Base-by-base conservation (phyloP, 1,140 invertebrate species). In the Drosophila parabipectinata region DNA sequence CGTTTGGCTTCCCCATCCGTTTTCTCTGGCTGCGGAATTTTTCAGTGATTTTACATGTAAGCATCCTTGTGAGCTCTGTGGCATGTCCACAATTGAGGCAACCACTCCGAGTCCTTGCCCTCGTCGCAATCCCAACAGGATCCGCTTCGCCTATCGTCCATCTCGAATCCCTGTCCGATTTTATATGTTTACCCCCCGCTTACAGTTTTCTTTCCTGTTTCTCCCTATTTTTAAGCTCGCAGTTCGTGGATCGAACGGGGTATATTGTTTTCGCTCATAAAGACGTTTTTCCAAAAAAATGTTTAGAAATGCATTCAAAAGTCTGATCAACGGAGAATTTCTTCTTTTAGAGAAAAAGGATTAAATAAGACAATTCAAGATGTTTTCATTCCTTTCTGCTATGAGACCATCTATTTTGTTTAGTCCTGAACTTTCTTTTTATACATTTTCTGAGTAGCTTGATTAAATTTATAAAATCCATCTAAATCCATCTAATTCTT, bases 1-100 rank as follows among this genome's bases (percentile, higher is more conserved):
- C 82, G 82, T 79, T 79, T 79, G 47, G 75, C 60, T 69, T 68
- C 44, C 44, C 53, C 74, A 59, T 50, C 39, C 72, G 56, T 28
- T 55, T 15, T 28, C 41, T 21, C 34, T 28, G 10, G 59, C 76
- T 79, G 66, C 68, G 62, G 81, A 71, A 85, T 87, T 87, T 87
- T 78, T 82, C 75, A 79, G 71, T 88, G 82, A 87, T 87, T 87
- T 87, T 87, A 87, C 82, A 87, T 87, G 82, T 87, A 88, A 87
- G 83, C 83, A 87, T 88, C 79, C 82, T 87, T 67, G 75, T 76
- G 82, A 88, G 83, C 75, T 75, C 72, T 88, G 83, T 76, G 82
- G 83, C 82, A 87, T 87, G 83, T 87, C 82, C 83, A 80, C 82
- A 87, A 82, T 87, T 82, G 82, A 88, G 47, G 79, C 83, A 83